Percentiles rank a stretch among this genome's conserved stretches.
phyloP scores from a whole-genome alignment of 1,140 invertebrate species.

The Brachionus rotundiformis region DNA sequence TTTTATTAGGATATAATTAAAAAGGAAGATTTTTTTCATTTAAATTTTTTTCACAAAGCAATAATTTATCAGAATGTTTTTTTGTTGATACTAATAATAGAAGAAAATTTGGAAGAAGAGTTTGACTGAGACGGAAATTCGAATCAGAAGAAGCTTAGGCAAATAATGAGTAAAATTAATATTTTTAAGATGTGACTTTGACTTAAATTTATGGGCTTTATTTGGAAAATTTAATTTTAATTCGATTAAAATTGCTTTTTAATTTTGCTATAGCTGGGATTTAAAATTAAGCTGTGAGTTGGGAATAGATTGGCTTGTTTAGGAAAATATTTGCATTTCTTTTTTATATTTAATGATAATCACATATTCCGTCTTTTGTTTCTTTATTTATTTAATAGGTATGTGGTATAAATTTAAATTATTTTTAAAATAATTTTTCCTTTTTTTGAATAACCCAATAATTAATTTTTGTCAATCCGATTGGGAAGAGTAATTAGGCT shows the following conservation, averaged over 20 bases:
- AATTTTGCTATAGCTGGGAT: neutral
- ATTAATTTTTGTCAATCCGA: neutral
- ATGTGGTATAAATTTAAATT: neutral
- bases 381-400: constrained; percentile 6
- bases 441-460: neutral
- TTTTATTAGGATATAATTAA: no score
- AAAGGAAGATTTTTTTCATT: no score
- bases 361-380: neutral
- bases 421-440: neutral
- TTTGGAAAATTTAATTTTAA: constrained; percentile 5
- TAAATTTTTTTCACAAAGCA: no score
- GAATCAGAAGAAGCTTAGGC: constrained; percentile 1
- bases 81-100: neutral
- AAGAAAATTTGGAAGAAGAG: neutral
- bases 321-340: neutral
- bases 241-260: neutral
- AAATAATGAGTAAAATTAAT: constrained; percentile 13
- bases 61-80: no score
- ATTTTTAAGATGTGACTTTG: neutral
- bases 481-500: neutral
- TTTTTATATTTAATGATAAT: neutral
- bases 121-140: neutral
- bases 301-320: neutral
- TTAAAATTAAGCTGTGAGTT: neutral
- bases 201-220: neutral